Percentiles rank a stretch among this genome's conserved stretches.
phyloP scores from a whole-genome alignment of 2,888 invertebrate species.

The Tigriopus californicus region DNA sequence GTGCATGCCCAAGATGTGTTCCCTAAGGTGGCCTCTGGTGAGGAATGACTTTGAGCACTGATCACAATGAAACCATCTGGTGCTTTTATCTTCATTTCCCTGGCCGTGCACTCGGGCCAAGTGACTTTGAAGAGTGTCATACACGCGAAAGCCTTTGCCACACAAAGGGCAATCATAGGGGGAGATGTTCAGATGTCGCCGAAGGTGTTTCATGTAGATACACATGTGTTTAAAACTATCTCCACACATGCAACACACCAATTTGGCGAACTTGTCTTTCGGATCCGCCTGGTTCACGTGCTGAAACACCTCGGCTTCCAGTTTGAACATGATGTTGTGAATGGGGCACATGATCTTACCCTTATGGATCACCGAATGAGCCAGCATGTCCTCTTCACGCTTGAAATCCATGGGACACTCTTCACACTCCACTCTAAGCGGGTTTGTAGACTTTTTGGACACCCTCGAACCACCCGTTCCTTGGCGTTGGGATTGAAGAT shows the following conservation, averaged over 20 bases:
- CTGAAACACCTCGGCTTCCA: background rate
- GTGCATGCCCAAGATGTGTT: conserved; percentile 7
- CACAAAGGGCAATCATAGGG: conserved; percentile 1
- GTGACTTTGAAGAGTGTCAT: background rate
- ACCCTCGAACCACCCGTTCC: background rate
- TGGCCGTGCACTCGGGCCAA: background rate
- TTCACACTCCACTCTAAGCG: background rate
- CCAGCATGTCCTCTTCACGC: conserved; percentile 5
- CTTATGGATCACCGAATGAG: conserved; percentile 4
- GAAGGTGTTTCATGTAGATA: conserved; percentile 1
- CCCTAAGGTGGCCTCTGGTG: conserved; percentile 1
- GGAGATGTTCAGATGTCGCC: conserved; percentile 1
- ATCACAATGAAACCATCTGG: background rate
- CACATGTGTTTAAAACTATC: background rate
- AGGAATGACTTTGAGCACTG: conserved; percentile 3
- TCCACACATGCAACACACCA: conserved; percentile 2
- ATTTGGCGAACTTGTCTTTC: background rate
- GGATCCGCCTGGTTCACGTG: background rate
- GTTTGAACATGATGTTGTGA: conserved; percentile 4
- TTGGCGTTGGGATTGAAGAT: no score
- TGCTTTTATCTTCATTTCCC: background rate
- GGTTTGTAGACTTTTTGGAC: background rate
- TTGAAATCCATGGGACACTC: conserved; percentile 8
- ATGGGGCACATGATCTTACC: conserved; percentile 6
- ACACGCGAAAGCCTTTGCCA: background rate